A percentile compares a stretch with the other conserved stretches of the same genome.
Conservation (phyloP, 2,113 vertebrate species). For the Coptodon bakossiorum region DNA sequence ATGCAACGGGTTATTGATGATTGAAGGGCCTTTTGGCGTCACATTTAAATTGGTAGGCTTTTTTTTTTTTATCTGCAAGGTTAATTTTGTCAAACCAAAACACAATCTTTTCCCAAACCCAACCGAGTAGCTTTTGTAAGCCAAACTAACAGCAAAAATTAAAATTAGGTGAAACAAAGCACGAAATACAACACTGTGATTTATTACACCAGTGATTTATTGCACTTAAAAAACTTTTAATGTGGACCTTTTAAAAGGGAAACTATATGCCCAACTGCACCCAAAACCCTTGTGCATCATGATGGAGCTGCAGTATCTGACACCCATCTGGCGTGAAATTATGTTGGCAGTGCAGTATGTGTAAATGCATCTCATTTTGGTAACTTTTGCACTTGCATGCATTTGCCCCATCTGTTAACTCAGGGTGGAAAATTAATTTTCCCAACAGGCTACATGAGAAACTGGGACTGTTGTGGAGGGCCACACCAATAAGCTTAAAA, state of each 20-base stretch:
- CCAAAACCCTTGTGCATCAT: background rate
- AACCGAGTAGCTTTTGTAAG: background rate
- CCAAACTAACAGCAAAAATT: background rate
- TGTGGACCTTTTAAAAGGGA: background rate
- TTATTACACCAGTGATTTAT: background rate
- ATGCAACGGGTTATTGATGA: background rate
- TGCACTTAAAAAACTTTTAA: background rate
- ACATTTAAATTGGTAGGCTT: background rate
- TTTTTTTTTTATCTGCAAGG: background rate
- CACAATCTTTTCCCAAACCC: background rate
- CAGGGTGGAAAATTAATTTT: background rate
- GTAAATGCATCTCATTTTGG: background rate
- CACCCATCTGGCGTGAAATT: background rate
- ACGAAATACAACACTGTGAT: background rate
- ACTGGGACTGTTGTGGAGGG: background rate
- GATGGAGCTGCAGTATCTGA: background rate
- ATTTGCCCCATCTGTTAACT: background rate
- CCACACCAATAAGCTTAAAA: background rate
- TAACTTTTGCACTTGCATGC: background rate
- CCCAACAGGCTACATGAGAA: background rate
- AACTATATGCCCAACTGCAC: background rate
- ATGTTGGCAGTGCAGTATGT: background rate
- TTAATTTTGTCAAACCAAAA: background rate
- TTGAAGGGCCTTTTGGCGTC: background rate
- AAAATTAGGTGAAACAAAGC: background rate